These are phyloP conservation scores for Apotomis betuletana DNA, from an alignment of 2,888 invertebrate species.

Conservation along the genomic window DNA sequence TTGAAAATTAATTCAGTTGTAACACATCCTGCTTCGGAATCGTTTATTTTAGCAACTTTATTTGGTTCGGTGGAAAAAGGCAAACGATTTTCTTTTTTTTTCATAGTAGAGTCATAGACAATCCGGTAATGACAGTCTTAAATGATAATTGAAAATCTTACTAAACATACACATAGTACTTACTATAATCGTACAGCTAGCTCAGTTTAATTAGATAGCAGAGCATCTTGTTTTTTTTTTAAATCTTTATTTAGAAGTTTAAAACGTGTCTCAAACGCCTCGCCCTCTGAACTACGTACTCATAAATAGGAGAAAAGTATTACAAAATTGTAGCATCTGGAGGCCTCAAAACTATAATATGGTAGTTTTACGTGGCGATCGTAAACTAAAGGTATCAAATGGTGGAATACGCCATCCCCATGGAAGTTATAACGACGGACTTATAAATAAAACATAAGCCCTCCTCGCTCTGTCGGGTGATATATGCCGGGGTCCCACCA, in stretches of 20 bases:
- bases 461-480: constrained; percentile 49
- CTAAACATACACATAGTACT: too few relatives aligned
- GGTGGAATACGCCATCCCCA: background rate
- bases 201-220: too few relatives aligned
- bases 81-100: too few relatives aligned
- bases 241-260: too few relatives aligned
- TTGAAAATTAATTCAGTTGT: background rate
- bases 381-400: background rate
- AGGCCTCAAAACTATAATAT: background rate
- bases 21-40: too few relatives aligned
- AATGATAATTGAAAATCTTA: too few relatives aligned
- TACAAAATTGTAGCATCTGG: background rate
- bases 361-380: background rate
- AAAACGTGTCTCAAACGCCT: background rate
- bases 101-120: too few relatives aligned
- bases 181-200: too few relatives aligned
- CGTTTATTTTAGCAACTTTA: too few relatives aligned
- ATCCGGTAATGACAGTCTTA: too few relatives aligned
- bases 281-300: background rate
- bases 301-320: background rate
- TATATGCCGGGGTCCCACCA: constrained; percentile 52
- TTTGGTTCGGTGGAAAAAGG: too few relatives aligned
- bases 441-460: constrained; percentile 38
- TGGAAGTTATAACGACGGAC: constrained; percentile 4
- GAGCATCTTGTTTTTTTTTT: too few relatives aligned